These are phyloP conservation scores for Xylophagus ater DNA, from an alignment of 2,888 invertebrate species.

Conservation along the genomic window DNA sequence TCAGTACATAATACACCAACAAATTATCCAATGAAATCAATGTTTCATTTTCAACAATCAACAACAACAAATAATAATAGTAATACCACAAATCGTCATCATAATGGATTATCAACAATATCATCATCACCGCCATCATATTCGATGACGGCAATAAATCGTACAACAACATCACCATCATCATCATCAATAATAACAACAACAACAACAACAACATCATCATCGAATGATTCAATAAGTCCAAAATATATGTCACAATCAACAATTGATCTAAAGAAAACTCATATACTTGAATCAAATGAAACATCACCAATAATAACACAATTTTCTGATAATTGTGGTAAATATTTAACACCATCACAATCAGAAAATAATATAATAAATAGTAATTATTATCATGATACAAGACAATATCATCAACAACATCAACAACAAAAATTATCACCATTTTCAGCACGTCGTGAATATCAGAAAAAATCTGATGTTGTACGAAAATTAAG, in stretches of 20 bases:
- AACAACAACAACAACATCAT: constrained; percentile 16
- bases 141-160: constrained; percentile 15
- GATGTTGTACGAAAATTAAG: constrained; percentile 22
- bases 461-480: constrained; percentile 23
- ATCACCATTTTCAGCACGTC: constrained; percentile 15
- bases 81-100: constrained; percentile 2
- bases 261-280: constrained; percentile 36
- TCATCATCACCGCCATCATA: constrained; percentile 23
- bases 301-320: constrained; percentile 22
- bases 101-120: constrained; percentile 14
- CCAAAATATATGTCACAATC: constrained; percentile 35
- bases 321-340: constrained; percentile 17
- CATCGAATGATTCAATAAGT: constrained; percentile 28
- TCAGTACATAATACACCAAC: constrained; percentile 24
- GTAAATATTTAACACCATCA: constrained; percentile 35
- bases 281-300: constrained; percentile 32
- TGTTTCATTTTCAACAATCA: constrained; percentile 29
- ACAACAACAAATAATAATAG: too few relatives aligned
- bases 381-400: too few relatives aligned
- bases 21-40: constrained; percentile 25
- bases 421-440: neutral
- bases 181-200: constrained; percentile 26
- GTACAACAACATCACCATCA: constrained; percentile 13
- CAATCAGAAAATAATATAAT: constrained; percentile 31
- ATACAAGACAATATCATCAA: too few relatives aligned